Conservation (phyloP, 1,140 invertebrate species). For the Cherax quadricarinatus region DNA sequence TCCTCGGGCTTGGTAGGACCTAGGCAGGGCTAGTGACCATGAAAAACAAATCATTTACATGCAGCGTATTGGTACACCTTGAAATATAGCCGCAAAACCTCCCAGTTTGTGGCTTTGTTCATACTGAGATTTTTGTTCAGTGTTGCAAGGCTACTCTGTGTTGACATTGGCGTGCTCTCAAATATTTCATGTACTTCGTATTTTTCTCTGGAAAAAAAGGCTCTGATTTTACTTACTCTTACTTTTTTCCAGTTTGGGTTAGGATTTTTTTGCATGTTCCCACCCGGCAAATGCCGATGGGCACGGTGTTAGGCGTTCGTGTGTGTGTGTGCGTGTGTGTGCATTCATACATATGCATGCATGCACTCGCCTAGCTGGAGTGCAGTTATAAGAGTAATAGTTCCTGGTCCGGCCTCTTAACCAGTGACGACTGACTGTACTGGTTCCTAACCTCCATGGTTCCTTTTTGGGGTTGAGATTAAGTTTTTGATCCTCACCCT, state of each 20-base stretch:
- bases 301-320: neutral
- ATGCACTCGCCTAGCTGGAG: too few species aligned
- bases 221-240: constrained; percentile 18
- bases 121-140: neutral
- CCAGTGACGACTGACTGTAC: too few species aligned
- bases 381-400: too few species aligned
- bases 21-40: neutral
- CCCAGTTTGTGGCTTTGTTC: neutral
- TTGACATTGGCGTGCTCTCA: neutral
- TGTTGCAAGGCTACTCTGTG: constrained; percentile 1
- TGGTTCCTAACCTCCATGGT: too few species aligned
- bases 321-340: too few species aligned
- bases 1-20: too few species aligned
- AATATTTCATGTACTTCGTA: constrained; percentile 6
- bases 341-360: too few species aligned
- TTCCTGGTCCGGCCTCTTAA: too few species aligned
- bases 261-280: neutral
- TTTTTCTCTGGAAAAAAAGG: neutral
- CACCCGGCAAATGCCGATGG: neutral
- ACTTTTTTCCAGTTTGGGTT: neutral
- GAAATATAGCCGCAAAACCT: neutral
- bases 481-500: too few species aligned
- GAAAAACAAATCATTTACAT: neutral
- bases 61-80: neutral
- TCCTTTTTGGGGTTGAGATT: too few species aligned